Evolutionary conservation across 1,140 invertebrate genomes (phyloP).

Genomic region (Drosophila takahashii): DNA sequence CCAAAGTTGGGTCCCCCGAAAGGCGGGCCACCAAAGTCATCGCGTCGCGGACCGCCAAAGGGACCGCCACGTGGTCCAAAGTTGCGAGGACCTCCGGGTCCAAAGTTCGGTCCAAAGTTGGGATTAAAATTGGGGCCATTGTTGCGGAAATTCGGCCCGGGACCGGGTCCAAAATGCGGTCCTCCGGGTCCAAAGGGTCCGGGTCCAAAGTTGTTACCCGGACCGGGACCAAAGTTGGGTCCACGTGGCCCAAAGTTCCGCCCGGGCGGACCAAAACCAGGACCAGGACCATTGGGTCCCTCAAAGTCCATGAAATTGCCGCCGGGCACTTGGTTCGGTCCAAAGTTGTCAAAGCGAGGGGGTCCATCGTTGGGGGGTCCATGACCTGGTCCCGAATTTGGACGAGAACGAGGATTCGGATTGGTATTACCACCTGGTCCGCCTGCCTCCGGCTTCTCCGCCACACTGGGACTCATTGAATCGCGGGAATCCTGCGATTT

Average conservation of each 20-base stretch:
- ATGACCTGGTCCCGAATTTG: constrained; percentile 7
- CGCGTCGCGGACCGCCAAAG: constrained; percentile 44
- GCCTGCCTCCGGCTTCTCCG: neutral
- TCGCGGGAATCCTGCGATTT: constrained; percentile 13
- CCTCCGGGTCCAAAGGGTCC: constrained; percentile 30
- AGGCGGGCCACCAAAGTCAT: constrained; percentile 32
- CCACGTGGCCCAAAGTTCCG: constrained; percentile 19
- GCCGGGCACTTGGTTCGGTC: constrained; percentile 29
- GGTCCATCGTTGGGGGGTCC: constrained; percentile 2
- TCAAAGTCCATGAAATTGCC: constrained; percentile 25
- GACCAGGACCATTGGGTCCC: constrained; percentile 1
- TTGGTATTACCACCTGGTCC: too few relatives aligned
- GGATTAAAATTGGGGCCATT: constrained; percentile 41
- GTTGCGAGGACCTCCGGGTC: neutral
- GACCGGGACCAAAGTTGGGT: constrained; percentile 14
- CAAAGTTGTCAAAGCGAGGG: neutral
- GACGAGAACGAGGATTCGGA: neutral
- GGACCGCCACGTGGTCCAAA: constrained; percentile 24
- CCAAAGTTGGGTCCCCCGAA: constrained; percentile 38
- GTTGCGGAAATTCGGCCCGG: constrained; percentile 16
- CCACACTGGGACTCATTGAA: neutral
- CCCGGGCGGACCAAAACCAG: neutral
- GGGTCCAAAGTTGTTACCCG: constrained; percentile 16
- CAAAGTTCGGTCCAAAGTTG: constrained; percentile 21
- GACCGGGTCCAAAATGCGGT: constrained; percentile 8